These are phyloP conservation scores for Setophaga kirtlandii DNA, from an alignment of 2,113 vertebrate genomes.

Conservation along the genomic window DNA sequence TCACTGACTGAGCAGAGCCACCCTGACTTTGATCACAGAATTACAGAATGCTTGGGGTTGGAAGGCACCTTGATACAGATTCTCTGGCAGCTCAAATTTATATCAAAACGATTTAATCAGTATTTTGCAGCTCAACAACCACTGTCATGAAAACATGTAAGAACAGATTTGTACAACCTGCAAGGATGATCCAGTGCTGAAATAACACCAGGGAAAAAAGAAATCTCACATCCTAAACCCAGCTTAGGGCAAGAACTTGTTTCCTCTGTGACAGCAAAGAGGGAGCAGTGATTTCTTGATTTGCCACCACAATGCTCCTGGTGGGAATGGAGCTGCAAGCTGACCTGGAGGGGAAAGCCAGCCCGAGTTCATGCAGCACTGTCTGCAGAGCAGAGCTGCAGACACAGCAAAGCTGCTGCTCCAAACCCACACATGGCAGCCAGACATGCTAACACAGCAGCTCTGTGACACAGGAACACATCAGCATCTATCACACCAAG, in stretches of 20 bases:
- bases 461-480: neutral
- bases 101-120: neutral
- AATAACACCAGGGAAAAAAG: neutral
- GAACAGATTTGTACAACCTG: neutral
- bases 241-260: neutral
- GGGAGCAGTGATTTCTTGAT: neutral
- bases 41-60: neutral
- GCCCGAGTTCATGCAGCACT: neutral
- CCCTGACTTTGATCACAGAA: neutral
- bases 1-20: neutral
- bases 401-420: constrained; percentile 4
- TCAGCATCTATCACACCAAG: constrained; percentile 40
- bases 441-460: constrained; percentile 26
- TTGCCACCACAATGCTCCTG: neutral
- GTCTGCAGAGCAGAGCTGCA: neutral
- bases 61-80: neutral
- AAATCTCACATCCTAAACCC: neutral
- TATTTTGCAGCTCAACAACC: neutral
- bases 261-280: neutral
- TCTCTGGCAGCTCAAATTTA: neutral
- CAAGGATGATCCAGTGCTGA: neutral
- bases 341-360: neutral
- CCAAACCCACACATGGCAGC: constrained; percentile 3
- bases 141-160: neutral
- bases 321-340: neutral